Conservation (phyloP, 2,888 invertebrate species). For the Cataglyphis altisquamis region DNA sequence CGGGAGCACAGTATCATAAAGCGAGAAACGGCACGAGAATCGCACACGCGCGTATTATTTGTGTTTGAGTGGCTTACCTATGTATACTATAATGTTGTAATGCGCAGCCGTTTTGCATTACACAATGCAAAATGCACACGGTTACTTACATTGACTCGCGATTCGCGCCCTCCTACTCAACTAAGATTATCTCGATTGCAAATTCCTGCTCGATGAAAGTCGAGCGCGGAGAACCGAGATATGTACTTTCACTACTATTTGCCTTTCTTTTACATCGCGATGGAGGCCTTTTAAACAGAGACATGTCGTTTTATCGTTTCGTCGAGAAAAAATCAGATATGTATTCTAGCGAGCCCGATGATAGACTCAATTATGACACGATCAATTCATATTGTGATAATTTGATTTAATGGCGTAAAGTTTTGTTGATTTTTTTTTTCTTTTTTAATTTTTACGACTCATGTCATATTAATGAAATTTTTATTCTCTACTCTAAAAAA, state of each 20-base stretch:
- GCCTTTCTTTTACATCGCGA: constrained; percentile 22
- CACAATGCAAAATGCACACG: constrained; percentile 34
- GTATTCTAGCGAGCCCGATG: background rate
- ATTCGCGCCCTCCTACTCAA: constrained; percentile 28
- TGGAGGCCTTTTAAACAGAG: constrained; percentile 8
- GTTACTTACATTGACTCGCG: constrained; percentile 39
- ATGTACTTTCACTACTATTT: background rate
- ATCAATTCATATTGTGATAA: background rate
- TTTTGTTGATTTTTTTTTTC: background rate
- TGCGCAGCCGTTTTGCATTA: constrained; percentile 32
- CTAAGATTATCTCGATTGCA: constrained; percentile 58
- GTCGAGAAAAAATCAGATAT: constrained; percentile 19
- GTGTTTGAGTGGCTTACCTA: constrained; percentile 30
- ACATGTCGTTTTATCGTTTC: constrained; percentile 5
- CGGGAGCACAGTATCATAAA: constrained; percentile 11
- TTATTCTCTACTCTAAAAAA: background rate
- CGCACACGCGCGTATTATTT: constrained; percentile 41
- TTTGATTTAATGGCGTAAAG: background rate
- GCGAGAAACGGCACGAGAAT: constrained; percentile 22
- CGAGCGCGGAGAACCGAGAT: constrained; percentile 45
- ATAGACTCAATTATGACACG: background rate
- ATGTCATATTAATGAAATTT: background rate
- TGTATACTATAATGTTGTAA: constrained; percentile 13
- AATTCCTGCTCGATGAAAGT: constrained; percentile 64
- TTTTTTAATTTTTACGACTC: background rate